Base-by-base conservation (phyloP, 2,888 invertebrate genomes). In the Acanthococcus lagerstroemiae region DNA sequence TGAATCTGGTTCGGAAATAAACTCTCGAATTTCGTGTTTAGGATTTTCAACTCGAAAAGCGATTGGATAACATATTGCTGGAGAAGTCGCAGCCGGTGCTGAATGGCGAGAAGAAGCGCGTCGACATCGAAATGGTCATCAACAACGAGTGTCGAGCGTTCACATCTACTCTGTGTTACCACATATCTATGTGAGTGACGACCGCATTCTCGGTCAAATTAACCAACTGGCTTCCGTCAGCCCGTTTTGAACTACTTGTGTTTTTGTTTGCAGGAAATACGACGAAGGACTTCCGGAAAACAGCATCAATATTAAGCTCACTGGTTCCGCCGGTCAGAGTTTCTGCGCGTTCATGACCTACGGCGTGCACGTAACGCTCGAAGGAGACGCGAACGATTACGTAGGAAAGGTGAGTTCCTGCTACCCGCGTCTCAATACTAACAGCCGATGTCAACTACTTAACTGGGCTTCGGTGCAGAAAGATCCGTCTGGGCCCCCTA, bases 371-470 rank as follows among this genome's bases (percentile, higher is more conserved):
- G 88, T 95, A 3, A 90, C 86, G 0, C 79, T 99, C 19, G 95
- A 94, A 77, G 99, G 99, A 50, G 99, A 99, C 78, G 87, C 96
- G 27, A 99, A 99, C 75, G 99, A 99, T 77, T 99, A 99, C 76
- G 97, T 99, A 69, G 96, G 95, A 79, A 87, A 87, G 78, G 83
- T 83, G 71, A 68, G 55, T n/a, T n/a, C 21, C n/a, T n/a, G n/a
- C n/a, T n/a, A n/a, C n/a, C n/a, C n/a, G n/a, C n/a, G n/a, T n/a
- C 46, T n/a, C n/a, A n/a, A n/a, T n/a, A n/a, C n/a, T n/a, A n/a
- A n/a, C n/a, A n/a, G n/a, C n/a, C n/a, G n/a, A n/a, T n/a, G n/a
- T n/a, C n/a, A n/a, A n/a, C n/a, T n/a, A n/a, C n/a, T n/a, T n/a
- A n/a, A n/a, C n/a, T n/a, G n/a, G n/a, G n/a, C n/a, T n/a, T n/a